Conservation (phyloP, 2,888 invertebrate species). For the Biston betularia region DNA sequence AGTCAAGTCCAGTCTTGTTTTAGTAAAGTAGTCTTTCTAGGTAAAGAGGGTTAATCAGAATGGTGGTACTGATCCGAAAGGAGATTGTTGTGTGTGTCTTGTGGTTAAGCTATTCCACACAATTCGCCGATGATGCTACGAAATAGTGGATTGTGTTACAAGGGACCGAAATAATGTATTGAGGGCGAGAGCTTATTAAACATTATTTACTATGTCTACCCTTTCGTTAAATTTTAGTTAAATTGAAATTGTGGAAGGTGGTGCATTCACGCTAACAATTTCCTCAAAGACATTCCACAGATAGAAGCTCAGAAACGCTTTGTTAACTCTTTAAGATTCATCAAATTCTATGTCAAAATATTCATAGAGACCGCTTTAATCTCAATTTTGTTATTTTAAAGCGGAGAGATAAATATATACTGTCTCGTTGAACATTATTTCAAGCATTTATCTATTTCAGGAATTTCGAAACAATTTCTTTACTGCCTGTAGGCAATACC, state of each 20-base stretch:
- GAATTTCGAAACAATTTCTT: slow-evolving; percentile 1
- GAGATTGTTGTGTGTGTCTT: too few species aligned
- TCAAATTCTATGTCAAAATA: slow-evolving; percentile 50
- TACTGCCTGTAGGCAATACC: background rate
- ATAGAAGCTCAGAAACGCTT: slow-evolving; percentile 66
- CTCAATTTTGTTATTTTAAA: slow-evolving; percentile 25
- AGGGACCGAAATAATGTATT: too few species aligned
- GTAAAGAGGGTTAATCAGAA: too few species aligned
- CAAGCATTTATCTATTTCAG: background rate
- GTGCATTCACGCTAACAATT: slow-evolving; percentile 70
- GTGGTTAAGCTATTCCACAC: too few species aligned
- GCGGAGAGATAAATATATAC: background rate
- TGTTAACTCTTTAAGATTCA: slow-evolving; percentile 77
- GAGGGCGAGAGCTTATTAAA: too few species aligned
- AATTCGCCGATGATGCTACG: too few species aligned
- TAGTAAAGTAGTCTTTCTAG: too few species aligned
- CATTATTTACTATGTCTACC: slow-evolving; percentile 10
- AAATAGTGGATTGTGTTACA: too few species aligned
- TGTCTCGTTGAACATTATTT: background rate
- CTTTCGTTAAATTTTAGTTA: slow-evolving; percentile 45
- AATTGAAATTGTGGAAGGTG: slow-evolving; percentile 49
- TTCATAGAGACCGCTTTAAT: slow-evolving; percentile 29
- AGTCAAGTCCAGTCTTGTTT: too few species aligned
- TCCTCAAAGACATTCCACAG: slow-evolving; percentile 77
- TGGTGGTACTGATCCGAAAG: too few species aligned